Conservation (phyloP, 2,113 vertebrate species). For the Gobio gobio region DNA sequence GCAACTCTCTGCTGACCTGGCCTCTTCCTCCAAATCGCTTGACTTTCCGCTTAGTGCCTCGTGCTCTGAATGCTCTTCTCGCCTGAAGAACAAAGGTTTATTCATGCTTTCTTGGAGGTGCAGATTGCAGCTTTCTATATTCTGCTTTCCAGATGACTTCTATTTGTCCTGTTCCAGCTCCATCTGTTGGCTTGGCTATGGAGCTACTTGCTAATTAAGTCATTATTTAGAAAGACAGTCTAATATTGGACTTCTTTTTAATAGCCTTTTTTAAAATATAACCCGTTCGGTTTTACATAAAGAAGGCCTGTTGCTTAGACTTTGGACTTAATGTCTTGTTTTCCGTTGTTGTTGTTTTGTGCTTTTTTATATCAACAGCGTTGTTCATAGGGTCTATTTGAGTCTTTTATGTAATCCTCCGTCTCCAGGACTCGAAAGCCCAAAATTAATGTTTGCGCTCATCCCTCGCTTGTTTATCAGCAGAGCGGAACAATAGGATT, state of each 20-base stretch:
- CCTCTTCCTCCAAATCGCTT: not conserved
- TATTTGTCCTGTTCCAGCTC: slow-evolving; percentile 56
- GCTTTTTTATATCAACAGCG: slow-evolving; percentile 30
- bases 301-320: not conserved
- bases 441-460: slow-evolving; percentile 48
- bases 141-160: slow-evolving; percentile 47
- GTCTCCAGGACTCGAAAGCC: slow-evolving; percentile 34
- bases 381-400: slow-evolving; percentile 39
- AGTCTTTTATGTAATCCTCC: slow-evolving; percentile 50
- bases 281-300: slow-evolving; percentile 46
- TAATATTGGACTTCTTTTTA: slow-evolving; percentile 44
- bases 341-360: slow-evolving; percentile 10
- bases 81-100: slow-evolving; percentile 24
- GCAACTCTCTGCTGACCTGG: slow-evolving; percentile 27
- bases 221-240: slow-evolving; percentile 55
- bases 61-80: slow-evolving; percentile 32
- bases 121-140: slow-evolving; percentile 21
- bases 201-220: slow-evolving; percentile 55
- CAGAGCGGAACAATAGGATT: slow-evolving; percentile 45
- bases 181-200: slow-evolving; percentile 52
- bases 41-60: not conserved
- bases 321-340: slow-evolving; percentile 6
- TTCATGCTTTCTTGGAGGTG: slow-evolving; percentile 28
- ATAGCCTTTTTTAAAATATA: slow-evolving; percentile 44
- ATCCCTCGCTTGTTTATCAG: slow-evolving; percentile 30